phyloP scores from a whole-genome alignment of 2,797 vertebrate genomes.

The Platalea minor region DNA sequence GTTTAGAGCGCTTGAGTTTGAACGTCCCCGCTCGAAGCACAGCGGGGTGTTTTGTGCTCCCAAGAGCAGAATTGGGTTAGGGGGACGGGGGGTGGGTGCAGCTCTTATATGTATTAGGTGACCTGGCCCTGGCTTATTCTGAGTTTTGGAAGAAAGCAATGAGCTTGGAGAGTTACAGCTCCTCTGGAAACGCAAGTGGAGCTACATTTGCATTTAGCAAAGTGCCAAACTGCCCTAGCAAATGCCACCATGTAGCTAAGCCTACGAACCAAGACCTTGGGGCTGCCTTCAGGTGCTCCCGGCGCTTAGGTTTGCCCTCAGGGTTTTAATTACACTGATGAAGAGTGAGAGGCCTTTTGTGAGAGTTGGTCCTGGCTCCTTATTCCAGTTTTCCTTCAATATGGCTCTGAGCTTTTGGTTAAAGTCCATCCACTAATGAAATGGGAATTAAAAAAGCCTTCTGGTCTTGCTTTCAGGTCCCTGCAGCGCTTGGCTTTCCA shows the following conservation, averaged over 20 bases:
- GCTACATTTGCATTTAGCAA: neutral
- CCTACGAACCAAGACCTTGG: fast-evolving
- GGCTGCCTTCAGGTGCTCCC: neutral
- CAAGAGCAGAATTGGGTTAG: fast-evolving
- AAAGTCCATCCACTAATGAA: neutral
- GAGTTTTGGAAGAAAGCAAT: neutral
- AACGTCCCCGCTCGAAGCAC: fast-evolving
- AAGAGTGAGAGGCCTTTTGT: neutral
- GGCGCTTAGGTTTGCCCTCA: neutral
- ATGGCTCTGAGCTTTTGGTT: neutral
- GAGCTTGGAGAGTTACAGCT: neutral
- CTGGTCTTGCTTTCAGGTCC: neutral
- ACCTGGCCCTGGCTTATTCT: neutral
- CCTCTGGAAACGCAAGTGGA: neutral
- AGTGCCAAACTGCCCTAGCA: neutral
- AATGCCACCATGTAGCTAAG: neutral
- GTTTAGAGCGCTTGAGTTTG: neutral
- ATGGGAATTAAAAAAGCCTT: neutral
- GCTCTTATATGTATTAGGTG: neutral
- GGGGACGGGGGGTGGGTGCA: neutral
- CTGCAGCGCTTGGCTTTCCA: neutral
- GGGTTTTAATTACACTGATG: neutral
- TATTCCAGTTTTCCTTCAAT: neutral
- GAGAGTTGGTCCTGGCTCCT: neutral
- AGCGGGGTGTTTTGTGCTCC: fast-evolving